Conservation (phyloP, 2,797 vertebrate genomes). For the Ctenopoma multispine region DNA sequence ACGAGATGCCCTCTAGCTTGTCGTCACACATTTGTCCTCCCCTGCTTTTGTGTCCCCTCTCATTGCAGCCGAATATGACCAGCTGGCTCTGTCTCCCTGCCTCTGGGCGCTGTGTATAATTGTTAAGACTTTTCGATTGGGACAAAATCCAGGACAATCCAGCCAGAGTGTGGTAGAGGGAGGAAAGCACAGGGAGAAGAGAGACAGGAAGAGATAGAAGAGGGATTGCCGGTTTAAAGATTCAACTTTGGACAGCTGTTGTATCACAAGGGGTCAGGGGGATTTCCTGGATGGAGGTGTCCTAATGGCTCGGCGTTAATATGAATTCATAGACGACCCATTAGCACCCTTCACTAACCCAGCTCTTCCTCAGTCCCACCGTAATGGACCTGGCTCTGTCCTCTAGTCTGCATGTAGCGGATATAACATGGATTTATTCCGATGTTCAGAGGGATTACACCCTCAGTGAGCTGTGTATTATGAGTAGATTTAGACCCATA, state of each 20-base stretch:
- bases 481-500: constrained; percentile 80
- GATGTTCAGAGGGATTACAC: constrained; percentile 82
- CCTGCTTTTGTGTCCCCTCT: constrained; percentile 44
- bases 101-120: constrained; percentile 48
- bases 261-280: constrained; percentile 57
- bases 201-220: constrained; percentile 49
- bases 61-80: constrained; percentile 43
- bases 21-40: constrained; percentile 49
- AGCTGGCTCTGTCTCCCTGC: constrained; percentile 40
- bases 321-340: constrained; percentile 75
- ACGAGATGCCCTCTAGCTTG: constrained; percentile 50
- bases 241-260: constrained; percentile 72
- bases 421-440: constrained; percentile 77
- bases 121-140: constrained; percentile 44
- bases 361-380: constrained; percentile 48
- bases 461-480: constrained; percentile 81
- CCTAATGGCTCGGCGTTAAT: constrained; percentile 76
- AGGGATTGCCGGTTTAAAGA: constrained; percentile 73
- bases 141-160: constrained; percentile 67
- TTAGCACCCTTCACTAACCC: constrained; percentile 60
- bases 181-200: constrained; percentile 1
- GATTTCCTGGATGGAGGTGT: constrained; percentile 79
- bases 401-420: constrained; percentile 70
- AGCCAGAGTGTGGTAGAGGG: background rate
- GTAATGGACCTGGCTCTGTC: constrained; percentile 74